Conservation (phyloP, 2,113 vertebrate species). For the Seriola rivoliana region DNA sequence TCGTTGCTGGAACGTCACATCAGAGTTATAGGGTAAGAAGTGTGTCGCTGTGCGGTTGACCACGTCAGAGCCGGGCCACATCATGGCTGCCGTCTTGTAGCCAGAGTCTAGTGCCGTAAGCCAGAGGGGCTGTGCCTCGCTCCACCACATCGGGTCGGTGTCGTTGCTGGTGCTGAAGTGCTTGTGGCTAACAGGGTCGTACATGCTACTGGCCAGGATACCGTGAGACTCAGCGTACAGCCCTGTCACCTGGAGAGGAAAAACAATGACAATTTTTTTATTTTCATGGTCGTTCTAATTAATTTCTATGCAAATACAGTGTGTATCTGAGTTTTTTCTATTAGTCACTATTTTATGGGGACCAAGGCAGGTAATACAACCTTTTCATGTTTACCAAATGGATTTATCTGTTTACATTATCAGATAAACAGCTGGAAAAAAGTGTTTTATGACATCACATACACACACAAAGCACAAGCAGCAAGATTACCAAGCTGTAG, state of each 20-base stretch:
- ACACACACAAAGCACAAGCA: not conserved
- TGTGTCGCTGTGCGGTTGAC: slow-evolving; percentile 81
- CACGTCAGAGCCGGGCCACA: slow-evolving; percentile 96
- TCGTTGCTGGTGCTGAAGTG: slow-evolving; percentile 80
- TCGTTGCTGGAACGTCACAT: slow-evolving; percentile 86
- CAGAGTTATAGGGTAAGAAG: slow-evolving; percentile 84
- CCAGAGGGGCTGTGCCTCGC: slow-evolving; percentile 92
- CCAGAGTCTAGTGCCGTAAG: slow-evolving; percentile 88
- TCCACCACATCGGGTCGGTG: slow-evolving; percentile 93
- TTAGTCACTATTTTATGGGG: no score
- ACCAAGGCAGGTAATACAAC: no score
- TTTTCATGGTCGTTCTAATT: not conserved
- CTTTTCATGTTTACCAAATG: no score
- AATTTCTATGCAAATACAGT: not conserved
- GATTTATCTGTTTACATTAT: not conserved
- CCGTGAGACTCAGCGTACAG: slow-evolving; percentile 96
- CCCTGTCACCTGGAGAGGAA: slow-evolving; percentile 86
- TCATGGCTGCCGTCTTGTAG: slow-evolving; percentile 89
- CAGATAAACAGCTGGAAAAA: not conserved
- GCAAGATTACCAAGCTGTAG: slow-evolving; percentile 88
- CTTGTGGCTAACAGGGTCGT: slow-evolving; percentile 84
- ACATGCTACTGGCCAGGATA: slow-evolving; percentile 93
- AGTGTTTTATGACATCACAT: not conserved
- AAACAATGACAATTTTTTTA: not conserved
- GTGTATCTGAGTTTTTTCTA: not conserved